A percentile compares a stretch with the other conserved stretches of the same genome.
phyloP scores from a whole-genome alignment of 2,888 invertebrate genomes.

The Apeira syringaria region DNA sequence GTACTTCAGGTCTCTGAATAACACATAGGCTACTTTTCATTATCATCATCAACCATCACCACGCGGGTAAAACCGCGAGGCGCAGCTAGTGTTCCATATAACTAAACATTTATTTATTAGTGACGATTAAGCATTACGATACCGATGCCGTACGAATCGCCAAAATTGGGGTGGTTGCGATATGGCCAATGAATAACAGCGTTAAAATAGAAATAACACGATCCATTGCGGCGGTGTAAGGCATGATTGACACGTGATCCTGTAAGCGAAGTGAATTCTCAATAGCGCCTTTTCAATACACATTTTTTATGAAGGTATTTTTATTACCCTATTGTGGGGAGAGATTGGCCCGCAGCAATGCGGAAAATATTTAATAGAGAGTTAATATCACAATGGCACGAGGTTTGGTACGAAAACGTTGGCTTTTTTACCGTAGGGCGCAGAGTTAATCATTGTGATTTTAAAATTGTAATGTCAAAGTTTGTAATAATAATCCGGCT shows the following conservation, averaged over 20 bases:
- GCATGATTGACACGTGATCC: conserved; percentile 81
- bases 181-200: conserved; percentile 77
- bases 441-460: conserved; percentile 42
- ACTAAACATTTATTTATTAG: conserved; percentile 45
- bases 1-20: too few species aligned
- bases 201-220: conserved; percentile 75
- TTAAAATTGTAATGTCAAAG: conserved; percentile 36
- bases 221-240: conserved; percentile 62
- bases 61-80: too few species aligned
- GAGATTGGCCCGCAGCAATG: conserved; percentile 67
- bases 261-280: conserved; percentile 54
- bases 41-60: too few species aligned
- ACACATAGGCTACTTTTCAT: too few species aligned
- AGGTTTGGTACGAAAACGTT: conserved; percentile 42
- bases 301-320: conserved; percentile 59
- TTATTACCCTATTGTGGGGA: conserved; percentile 69
- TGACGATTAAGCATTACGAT: conserved; percentile 51
- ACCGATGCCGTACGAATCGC: conserved; percentile 45
- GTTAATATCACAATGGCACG: conserved; percentile 58
- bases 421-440: conserved; percentile 43
- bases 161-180: conserved; percentile 59
- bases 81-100: too few species aligned
- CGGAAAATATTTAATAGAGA: conserved; percentile 73
- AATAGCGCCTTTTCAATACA: conserved; percentile 58
- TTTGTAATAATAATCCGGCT: conserved; percentile 11